phyloP scores from a whole-genome alignment of 2,888 invertebrate species.

The Xestia c-nigrum region DNA sequence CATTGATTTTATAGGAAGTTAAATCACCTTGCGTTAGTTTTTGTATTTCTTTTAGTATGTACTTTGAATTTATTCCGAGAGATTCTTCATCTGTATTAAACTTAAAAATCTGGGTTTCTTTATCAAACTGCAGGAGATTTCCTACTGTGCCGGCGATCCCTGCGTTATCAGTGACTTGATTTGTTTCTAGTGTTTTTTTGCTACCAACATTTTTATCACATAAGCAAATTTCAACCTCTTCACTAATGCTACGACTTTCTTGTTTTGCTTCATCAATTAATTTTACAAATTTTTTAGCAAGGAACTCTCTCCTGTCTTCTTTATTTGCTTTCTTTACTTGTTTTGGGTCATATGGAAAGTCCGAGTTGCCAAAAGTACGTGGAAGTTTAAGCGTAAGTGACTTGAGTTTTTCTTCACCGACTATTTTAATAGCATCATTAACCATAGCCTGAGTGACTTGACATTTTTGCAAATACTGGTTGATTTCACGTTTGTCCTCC shows the following conservation, averaged over 20 bases:
- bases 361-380: conserved; percentile 69
- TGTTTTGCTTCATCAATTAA: conserved; percentile 50
- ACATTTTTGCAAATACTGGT: conserved; percentile 59
- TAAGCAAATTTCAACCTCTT: conserved; percentile 57
- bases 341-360: conserved; percentile 62
- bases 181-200: conserved; percentile 60
- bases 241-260: conserved; percentile 30
- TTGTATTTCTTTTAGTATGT: conserved; percentile 60
- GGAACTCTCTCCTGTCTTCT: conserved; percentile 41
- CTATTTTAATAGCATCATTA: conserved; percentile 61
- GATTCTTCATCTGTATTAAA: conserved; percentile 60
- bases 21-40: conserved; percentile 51
- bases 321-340: conserved; percentile 33
- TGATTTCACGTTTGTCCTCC: conserved; percentile 55
- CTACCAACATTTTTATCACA: conserved; percentile 63
- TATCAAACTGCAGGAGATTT: conserved; percentile 67
- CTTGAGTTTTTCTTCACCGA: conserved; percentile 57
- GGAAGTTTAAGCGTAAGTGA: conserved; percentile 66
- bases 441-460: conserved; percentile 58
- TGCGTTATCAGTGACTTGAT: conserved; percentile 64
- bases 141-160: conserved; percentile 74
- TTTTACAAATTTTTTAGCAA: conserved; percentile 55
- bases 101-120: conserved; percentile 57
- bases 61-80: conserved; percentile 62
- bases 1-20: conserved; percentile 63